Conservation (phyloP, 2,888 invertebrate genomes). For the Brachyptera risi region DNA sequence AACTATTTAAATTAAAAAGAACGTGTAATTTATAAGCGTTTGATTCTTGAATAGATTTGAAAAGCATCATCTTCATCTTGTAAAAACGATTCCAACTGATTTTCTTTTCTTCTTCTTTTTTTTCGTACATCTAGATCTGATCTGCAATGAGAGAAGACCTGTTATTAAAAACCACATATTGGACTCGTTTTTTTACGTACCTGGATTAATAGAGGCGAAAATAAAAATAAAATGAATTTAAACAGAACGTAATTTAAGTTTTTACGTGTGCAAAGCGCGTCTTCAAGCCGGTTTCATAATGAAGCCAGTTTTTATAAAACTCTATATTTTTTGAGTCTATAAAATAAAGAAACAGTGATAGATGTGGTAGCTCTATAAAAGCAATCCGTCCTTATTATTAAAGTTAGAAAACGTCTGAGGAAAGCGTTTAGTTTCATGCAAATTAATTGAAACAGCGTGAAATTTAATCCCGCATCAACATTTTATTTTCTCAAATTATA, state of each 20-base stretch:
- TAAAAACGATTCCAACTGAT: not conserved
- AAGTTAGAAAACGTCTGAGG: not conserved
- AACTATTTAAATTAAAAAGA: constrained; percentile 7
- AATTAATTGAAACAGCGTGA: constrained; percentile 15
- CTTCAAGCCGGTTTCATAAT: constrained; percentile 3
- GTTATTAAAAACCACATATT: constrained; percentile 12
- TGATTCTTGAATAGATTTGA: not conserved
- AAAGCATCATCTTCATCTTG: too few relatives aligned
- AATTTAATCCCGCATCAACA: constrained; percentile 1
- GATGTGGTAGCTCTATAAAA: not conserved
- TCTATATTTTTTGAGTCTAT: not conserved
- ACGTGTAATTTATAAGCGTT: constrained; percentile 10
- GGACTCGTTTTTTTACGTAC: constrained; percentile 10
- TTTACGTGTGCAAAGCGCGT: constrained; percentile 6
- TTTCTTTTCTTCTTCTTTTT: not conserved
- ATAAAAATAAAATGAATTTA: not conserved
- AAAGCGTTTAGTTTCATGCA: constrained; percentile 6
- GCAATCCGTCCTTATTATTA: constrained; percentile 1
- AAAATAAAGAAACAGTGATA: constrained; percentile 6
- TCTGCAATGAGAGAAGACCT: constrained; percentile 2
- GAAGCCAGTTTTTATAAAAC: constrained; percentile 11
- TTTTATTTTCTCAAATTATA: constrained; percentile 7
- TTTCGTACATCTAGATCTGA: too few relatives aligned
- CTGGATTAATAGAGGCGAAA: constrained; percentile 6
- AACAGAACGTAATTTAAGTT: not conserved